phyloP scores from a whole-genome alignment of 2,113 vertebrate genomes.

The Salminus brasiliensis region DNA sequence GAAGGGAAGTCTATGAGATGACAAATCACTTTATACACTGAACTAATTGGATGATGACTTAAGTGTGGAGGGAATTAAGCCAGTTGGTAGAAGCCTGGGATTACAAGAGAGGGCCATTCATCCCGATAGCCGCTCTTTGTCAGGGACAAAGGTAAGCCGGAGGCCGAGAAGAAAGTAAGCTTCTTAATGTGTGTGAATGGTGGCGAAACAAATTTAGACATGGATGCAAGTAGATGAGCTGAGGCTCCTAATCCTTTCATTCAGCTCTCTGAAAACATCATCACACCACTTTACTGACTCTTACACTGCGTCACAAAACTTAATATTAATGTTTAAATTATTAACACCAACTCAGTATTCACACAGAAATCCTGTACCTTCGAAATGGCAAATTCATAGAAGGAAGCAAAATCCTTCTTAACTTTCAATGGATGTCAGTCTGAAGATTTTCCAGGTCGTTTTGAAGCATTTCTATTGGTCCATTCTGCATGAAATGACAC shows the following conservation, averaged over 20 bases:
- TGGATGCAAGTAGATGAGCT: conserved; percentile 20
- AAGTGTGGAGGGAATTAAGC: conserved; percentile 36
- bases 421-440: too few species aligned
- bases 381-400: too few species aligned
- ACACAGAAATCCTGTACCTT: too few species aligned
- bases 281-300: not conserved
- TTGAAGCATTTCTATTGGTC: too few species aligned
- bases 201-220: conserved; percentile 44
- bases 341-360: too few species aligned
- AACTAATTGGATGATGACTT: conserved; percentile 56
- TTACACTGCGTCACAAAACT: not conserved
- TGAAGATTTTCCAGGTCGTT: too few species aligned
- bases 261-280: conserved; percentile 32
- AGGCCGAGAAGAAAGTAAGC: conserved; percentile 46
- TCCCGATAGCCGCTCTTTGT: conserved; percentile 26
- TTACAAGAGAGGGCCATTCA: conserved; percentile 42
- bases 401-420: too few species aligned
- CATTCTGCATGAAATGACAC: too few species aligned
- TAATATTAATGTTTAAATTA: too few species aligned
- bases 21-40: conserved; percentile 48
- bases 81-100: conserved; percentile 31
- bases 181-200: conserved; percentile 54
- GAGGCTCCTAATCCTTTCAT: conserved; percentile 7
- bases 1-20: conserved; percentile 41
- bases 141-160: conserved; percentile 39